These are phyloP conservation scores for Enteromius afrohamiltoni DNA, from an alignment of 2,797 vertebrate genomes.

Conservation along the genomic window DNA sequence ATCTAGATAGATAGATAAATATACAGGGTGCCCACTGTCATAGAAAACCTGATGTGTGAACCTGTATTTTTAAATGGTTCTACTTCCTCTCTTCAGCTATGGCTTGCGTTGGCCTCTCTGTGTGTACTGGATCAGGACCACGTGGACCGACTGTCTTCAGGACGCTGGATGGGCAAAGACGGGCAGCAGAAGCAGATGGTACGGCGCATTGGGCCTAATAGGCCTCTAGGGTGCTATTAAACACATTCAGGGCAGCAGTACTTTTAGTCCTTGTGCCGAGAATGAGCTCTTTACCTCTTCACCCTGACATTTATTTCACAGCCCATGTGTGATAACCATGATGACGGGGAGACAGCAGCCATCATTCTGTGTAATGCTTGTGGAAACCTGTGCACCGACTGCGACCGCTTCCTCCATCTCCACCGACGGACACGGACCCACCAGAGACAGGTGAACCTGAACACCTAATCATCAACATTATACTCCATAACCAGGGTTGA, in stretches of 20 bases:
- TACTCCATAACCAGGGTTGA: not conserved
- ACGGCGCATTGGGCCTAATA: slow-evolving; percentile 52
- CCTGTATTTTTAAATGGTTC: not conserved
- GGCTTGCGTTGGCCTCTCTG: slow-evolving; percentile 95
- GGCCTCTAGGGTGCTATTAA: slow-evolving; percentile 9
- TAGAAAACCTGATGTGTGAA: not conserved
- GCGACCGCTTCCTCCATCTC: slow-evolving; percentile 97
- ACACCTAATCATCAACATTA: not conserved
- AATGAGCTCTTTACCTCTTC: not conserved
- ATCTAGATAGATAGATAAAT: not conserved
- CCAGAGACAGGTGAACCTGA: slow-evolving; percentile 89
- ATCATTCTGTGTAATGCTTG: slow-evolving; percentile 97
- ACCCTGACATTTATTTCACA: slow-evolving; percentile 60
- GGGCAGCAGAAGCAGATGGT: slow-evolving; percentile 99
- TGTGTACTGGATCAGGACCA: slow-evolving; percentile 99
- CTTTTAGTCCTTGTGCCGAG: not conserved
- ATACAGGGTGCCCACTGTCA: not conserved
- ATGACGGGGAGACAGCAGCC: slow-evolving; percentile 97
- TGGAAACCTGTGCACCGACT: slow-evolving; percentile 98
- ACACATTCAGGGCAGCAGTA: not conserved
- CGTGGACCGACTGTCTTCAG: slow-evolving; percentile 95
- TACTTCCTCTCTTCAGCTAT: slow-evolving; percentile 79
- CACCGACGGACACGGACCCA: slow-evolving; percentile 97
- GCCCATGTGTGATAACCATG: slow-evolving; percentile 99
- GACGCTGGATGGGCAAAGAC: slow-evolving; percentile 99